Percentiles rank a stretch among this genome's conserved stretches.
These are phyloP conservation scores for Drosophila sordidapex DNA, from an alignment of 2,888 invertebrate genomes.

Conservation along the genomic window DNA sequence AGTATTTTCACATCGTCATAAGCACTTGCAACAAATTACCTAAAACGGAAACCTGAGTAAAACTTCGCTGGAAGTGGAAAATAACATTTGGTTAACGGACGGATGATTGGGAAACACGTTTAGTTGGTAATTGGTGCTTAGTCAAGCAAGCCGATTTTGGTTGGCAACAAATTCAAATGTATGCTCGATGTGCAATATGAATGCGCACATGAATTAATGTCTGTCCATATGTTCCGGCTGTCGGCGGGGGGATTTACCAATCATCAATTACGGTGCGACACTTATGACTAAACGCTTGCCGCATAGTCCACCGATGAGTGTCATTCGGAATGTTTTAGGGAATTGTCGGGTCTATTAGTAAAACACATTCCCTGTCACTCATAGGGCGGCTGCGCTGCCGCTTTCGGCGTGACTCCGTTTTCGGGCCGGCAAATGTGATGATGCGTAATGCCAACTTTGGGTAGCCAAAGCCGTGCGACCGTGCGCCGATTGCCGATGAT, in stretches of 20 bases:
- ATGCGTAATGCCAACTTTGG: slow-evolving; percentile 73
- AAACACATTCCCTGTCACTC: slow-evolving; percentile 29
- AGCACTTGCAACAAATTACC: background rate
- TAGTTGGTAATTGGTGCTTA: slow-evolving; percentile 22
- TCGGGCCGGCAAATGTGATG: slow-evolving; percentile 39
- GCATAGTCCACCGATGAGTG: slow-evolving; percentile 67
- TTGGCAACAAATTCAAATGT: slow-evolving; percentile 13
- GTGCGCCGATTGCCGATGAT: slow-evolving; percentile 48
- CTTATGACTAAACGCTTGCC: slow-evolving; percentile 68
- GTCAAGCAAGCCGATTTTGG: slow-evolving; percentile 23
- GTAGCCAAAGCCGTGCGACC: slow-evolving; percentile 45
- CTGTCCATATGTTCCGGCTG: slow-evolving; percentile 28
- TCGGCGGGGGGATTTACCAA: slow-evolving; percentile 58
- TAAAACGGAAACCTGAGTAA: background rate
- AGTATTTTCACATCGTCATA: background rate
- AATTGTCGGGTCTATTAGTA: slow-evolving; percentile 62
- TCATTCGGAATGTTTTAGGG: slow-evolving; percentile 23
- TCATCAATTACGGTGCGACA: slow-evolving; percentile 68
- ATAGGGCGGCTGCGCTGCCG: slow-evolving; percentile 33
- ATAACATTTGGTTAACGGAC: background rate
- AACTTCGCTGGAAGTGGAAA: background rate
- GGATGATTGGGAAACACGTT: slow-evolving; percentile 45
- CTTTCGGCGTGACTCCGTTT: slow-evolving; percentile 71
- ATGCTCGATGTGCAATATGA: background rate
- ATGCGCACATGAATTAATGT: slow-evolving; percentile 12